A percentile compares a stretch with the other conserved stretches of the same genome.
phyloP scores from a whole-genome alignment of 2,113 vertebrate species.

The Lutjanus erythropterus region DNA sequence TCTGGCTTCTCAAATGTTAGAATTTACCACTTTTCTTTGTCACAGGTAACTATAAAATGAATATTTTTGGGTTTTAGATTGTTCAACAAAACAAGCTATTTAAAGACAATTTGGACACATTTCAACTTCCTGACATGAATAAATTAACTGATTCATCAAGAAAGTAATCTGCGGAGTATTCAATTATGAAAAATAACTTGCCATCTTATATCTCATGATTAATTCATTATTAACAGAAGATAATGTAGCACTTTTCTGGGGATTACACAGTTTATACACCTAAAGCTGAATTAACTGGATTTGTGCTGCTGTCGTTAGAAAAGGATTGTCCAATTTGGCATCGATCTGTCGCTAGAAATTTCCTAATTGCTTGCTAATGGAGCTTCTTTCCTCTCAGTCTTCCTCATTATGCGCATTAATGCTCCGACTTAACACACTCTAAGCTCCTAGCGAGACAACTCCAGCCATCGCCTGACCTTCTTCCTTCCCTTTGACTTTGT shows the following conservation, averaged over 20 bases:
- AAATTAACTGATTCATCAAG: too few relatives aligned
- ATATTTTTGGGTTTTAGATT: background rate
- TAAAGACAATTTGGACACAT: background rate
- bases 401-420: conserved; percentile 46
- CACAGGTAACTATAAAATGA: background rate
- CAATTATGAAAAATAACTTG: background rate
- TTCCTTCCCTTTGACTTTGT: background rate
- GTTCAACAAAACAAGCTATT: background rate
- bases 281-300: conserved; percentile 28
- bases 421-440: conserved; percentile 4
- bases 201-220: background rate
- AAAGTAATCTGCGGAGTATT: background rate
- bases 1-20: background rate
- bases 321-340: conserved; percentile 10
- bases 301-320: conserved; percentile 35
- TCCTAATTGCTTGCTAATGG: conserved; percentile 55
- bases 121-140: background rate
- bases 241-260: background rate
- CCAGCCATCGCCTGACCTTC: conserved; percentile 24
- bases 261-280: background rate
- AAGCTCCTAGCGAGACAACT: conserved; percentile 34
- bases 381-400: conserved; percentile 9
- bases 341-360: conserved; percentile 45
- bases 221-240: background rate
- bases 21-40: background rate